Percentiles rank a stretch among this genome's conserved stretches.
Evolutionary conservation across 2,797 vertebrate genomes (phyloP).

Genomic region (Cossypha caffra): DNA sequence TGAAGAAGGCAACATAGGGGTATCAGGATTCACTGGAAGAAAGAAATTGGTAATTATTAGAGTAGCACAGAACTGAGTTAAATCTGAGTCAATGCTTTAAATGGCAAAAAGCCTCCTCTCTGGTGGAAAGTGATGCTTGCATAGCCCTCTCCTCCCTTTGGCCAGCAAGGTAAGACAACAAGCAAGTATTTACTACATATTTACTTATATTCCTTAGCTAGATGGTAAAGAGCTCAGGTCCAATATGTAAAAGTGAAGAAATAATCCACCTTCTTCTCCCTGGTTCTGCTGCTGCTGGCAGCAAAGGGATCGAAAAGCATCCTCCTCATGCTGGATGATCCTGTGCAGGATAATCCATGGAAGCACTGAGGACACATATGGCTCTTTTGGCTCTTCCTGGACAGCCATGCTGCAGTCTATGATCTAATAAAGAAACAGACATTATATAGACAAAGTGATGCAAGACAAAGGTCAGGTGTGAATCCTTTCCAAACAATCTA

Average conservation of each 20-base stretch:
- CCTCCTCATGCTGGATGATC: conserved; percentile 93
- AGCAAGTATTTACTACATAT: background rate
- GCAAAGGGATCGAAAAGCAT: conserved; percentile 84
- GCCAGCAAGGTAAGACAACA: background rate
- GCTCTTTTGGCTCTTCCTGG: conserved; percentile 93
- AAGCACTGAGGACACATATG: conserved; percentile 90
- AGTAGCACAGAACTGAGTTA: background rate
- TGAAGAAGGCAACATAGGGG: conserved; percentile 91
- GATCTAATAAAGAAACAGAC: conserved; percentile 77
- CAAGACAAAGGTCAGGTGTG: background rate
- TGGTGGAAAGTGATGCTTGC: background rate
- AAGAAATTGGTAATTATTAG: background rate
- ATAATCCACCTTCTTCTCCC: conserved; percentile 84
- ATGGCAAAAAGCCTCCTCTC: background rate
- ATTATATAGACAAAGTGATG: background rate
- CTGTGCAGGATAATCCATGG: conserved; percentile 94
- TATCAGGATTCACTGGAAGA: conserved; percentile 83
- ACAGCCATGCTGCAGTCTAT: conserved; percentile 94
- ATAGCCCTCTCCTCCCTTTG: background rate
- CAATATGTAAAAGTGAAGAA: background rate
- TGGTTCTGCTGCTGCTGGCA: conserved; percentile 80
- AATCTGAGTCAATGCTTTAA: background rate
- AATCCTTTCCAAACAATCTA: background rate
- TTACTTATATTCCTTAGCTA: background rate
- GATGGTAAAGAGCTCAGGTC: background rate